phyloP scores from a whole-genome alignment of 1,140 invertebrate genomes.

The Bombus affinis region DNA sequence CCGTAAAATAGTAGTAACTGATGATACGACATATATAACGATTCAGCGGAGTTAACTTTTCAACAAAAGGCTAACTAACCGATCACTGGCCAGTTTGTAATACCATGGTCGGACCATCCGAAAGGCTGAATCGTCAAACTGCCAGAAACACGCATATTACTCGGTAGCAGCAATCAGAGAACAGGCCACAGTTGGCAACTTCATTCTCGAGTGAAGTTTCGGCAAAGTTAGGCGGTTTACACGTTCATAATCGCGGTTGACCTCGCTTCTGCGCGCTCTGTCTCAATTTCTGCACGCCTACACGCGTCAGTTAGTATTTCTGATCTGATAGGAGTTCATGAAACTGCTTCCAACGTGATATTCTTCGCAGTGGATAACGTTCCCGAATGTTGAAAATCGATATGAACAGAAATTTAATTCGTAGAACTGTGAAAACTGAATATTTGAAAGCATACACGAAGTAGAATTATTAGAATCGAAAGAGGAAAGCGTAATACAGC shows the following conservation, averaged over 20 bases:
- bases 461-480: too few species aligned
- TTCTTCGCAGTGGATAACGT: not conserved
- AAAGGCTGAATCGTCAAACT: constrained; percentile 8
- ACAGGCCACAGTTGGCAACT: constrained; percentile 5
- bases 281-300: too few species aligned
- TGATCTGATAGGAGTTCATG: not conserved
- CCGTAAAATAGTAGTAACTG: too few species aligned
- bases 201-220: constrained; percentile 7
- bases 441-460: too few species aligned
- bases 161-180: not conserved
- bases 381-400: not conserved
- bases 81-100: not conserved
- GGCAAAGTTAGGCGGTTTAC: constrained; percentile 13
- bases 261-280: not conserved
- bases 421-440: too few species aligned
- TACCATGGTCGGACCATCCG: too few species aligned
- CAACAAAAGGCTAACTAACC: not conserved
- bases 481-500: too few species aligned
- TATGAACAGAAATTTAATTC: not conserved
- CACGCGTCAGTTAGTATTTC: not conserved
- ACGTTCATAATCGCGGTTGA: constrained; percentile 18
- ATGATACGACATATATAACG: not conserved
- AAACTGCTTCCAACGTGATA: not conserved
- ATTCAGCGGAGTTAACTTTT: not conserved
- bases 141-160: constrained; percentile 4